Base-by-base conservation (phyloP, 2,797 vertebrate species). In the Hypotaenidia philippensis region DNA sequence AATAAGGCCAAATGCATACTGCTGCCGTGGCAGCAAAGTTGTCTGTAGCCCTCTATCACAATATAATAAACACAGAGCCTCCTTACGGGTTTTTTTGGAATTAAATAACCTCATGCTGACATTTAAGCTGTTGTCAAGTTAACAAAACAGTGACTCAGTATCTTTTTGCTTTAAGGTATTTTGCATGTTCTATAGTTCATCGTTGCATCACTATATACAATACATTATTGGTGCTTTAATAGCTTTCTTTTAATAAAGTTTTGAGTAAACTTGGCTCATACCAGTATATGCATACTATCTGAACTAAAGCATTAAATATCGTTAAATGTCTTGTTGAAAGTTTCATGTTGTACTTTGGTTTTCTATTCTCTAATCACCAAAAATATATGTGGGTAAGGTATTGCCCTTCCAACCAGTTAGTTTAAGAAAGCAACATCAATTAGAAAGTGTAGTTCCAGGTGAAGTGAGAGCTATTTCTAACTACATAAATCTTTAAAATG, bases 251-350 rank as follows among this genome's bases (percentile, higher is more conserved):
- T 27, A 78, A 79, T 87, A 50, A 93, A 86, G 40, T 63, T 81
- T 87, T 82, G 14, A 59, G 38, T 66, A 15, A 65, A 32, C 82
- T 78, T 91, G 72, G 38, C 83, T 92, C 49, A 60, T 36, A 72
- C 44, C 52, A 72, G 52, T 65, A 65, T 44, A 26, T 71, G 52
- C 86, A 40, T 25, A 38, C 18, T 80, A 11, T 38, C 44, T 36
- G 38, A 92, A 91, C 76, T 31, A 80, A 88, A 77, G 32, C 56
- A 96, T 94, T 96, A 96, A 94, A 95, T 92, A 75, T 16, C 55
- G 79, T 78, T 90, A 63, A 91, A 83, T 27, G 10, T 76, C 61
- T 86, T 27, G 21, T 90, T 66, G 72, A 69, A 83, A 40, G 63
- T 84, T 94, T 92, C 45, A 49, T 74, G 65, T 81, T 1, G 0